Percentiles rank a stretch among this genome's conserved stretches.
Conservation (phyloP, 2,888 invertebrate species). For the Netelia inedita region DNA sequence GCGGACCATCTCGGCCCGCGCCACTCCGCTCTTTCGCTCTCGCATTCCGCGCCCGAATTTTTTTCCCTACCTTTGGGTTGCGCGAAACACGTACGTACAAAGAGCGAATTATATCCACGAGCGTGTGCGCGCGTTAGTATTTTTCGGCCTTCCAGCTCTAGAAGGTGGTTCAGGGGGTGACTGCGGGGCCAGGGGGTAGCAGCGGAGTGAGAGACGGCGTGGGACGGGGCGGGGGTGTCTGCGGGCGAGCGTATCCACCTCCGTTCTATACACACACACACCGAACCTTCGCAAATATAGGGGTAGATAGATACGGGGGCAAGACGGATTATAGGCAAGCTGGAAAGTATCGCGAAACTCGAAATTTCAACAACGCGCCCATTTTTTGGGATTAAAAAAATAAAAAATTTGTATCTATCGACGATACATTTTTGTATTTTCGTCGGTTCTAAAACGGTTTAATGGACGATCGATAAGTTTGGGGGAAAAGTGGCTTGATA, state of each 20-base stretch:
- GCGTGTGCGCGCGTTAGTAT: constrained; percentile 82
- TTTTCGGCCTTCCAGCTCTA: constrained; percentile 82
- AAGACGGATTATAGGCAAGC: constrained; percentile 22
- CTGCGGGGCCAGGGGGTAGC: constrained; percentile 68
- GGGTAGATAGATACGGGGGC: not conserved
- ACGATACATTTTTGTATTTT: no score
- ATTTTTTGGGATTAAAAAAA: not conserved
- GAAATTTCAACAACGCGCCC: not conserved
- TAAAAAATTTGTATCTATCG: no score
- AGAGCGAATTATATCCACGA: constrained; percentile 74
- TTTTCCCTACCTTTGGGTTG: constrained; percentile 48
- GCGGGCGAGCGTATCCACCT: constrained; percentile 49
- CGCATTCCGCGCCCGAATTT: constrained; percentile 47
- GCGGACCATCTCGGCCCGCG: constrained; percentile 14
- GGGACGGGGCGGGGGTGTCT: constrained; percentile 30
- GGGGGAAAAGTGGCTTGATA: no score
- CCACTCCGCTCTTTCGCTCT: not conserved
- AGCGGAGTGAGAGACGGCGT: constrained; percentile 44
- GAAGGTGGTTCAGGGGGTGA: constrained; percentile 80
- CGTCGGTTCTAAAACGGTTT: no score
- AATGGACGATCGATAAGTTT: no score
- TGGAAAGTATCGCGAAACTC: constrained; percentile 1
- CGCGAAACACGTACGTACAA: constrained; percentile 72
- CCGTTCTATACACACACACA: constrained; percentile 3
- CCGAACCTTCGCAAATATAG: not conserved